Percentiles rank a stretch among this genome's conserved stretches.
These are phyloP conservation scores for Bedellia somnulentella DNA, from an alignment of 2,888 invertebrate genomes.

Conservation along the genomic window DNA sequence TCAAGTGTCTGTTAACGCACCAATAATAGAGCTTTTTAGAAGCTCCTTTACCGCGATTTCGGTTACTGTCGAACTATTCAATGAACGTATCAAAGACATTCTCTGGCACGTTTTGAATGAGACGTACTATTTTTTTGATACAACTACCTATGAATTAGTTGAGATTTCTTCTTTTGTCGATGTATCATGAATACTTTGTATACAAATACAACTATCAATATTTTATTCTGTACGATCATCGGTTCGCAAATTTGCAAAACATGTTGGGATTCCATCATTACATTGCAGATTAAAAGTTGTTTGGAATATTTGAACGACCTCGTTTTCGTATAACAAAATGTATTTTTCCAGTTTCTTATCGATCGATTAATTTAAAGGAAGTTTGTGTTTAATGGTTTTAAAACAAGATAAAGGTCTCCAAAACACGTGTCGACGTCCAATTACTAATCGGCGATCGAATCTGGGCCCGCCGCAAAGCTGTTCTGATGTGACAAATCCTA, in stretches of 20 bases:
- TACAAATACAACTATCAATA: too few relatives aligned
- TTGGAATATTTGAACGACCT: too few relatives aligned
- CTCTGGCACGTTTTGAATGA: constrained; percentile 24
- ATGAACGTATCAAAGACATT: constrained; percentile 29
- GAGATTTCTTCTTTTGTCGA: too few relatives aligned
- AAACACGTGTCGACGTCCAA: constrained; percentile 55
- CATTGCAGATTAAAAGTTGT: too few relatives aligned
- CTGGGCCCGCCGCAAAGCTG: constrained; percentile 25
- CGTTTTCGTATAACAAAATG: too few relatives aligned
- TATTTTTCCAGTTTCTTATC: too few relatives aligned
- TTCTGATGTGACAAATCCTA: constrained; percentile 39
- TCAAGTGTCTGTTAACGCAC: constrained; percentile 58
- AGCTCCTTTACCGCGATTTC: constrained; percentile 36
- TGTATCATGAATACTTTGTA: too few relatives aligned
- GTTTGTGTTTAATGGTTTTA: constrained; percentile 28
- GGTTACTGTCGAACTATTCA: constrained; percentile 22
- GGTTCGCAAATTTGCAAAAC: too few relatives aligned
- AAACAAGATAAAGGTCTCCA: constrained; percentile 38
- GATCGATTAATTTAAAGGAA: too few relatives aligned
- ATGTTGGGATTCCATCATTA: too few relatives aligned
- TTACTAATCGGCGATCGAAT: constrained; percentile 52
- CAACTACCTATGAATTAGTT: not conserved
- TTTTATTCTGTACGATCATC: too few relatives aligned
- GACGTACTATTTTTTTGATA: constrained; percentile 35
- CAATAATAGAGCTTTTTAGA: constrained; percentile 48